phyloP scores from a whole-genome alignment of 2,113 vertebrate genomes.

The Brachyhypopomus gauderio region DNA sequence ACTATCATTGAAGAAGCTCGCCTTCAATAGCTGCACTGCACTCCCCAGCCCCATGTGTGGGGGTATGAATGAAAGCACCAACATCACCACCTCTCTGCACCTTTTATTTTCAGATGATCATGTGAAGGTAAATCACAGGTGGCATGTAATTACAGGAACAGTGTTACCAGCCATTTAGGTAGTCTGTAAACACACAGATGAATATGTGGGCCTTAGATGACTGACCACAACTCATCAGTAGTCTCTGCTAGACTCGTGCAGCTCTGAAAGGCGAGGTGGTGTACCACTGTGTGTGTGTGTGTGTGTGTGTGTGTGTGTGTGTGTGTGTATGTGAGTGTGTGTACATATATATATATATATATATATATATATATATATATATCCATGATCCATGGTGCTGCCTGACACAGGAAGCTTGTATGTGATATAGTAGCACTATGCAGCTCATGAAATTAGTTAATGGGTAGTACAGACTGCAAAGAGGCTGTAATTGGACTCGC shows the following conservation, averaged over 20 bases:
- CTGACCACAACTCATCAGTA: background rate
- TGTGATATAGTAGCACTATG: background rate
- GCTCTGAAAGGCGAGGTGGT: too few species aligned
- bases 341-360: too few species aligned
- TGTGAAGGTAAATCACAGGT: background rate
- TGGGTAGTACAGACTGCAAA: background rate
- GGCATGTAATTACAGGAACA: too few species aligned
- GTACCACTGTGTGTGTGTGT: too few species aligned
- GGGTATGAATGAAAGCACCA: background rate
- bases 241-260: background rate
- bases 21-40: background rate
- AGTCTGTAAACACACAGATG: background rate
- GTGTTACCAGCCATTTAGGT: background rate
- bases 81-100: background rate
- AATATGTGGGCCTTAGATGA: background rate
- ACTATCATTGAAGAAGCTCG: conserved; percentile 23
- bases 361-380: too few species aligned
- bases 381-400: background rate
- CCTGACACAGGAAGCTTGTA: background rate
- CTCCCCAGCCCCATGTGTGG: background rate
- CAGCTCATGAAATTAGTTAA: background rate
- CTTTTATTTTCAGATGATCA: background rate
- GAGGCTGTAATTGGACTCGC: background rate
- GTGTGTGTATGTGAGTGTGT: too few species aligned
- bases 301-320: too few species aligned